Evolutionary conservation across 2,797 vertebrate genomes (phyloP), one percentile per base, ranked within the genome.

Genomic region (Tympanoctomys barrerae): DNA sequence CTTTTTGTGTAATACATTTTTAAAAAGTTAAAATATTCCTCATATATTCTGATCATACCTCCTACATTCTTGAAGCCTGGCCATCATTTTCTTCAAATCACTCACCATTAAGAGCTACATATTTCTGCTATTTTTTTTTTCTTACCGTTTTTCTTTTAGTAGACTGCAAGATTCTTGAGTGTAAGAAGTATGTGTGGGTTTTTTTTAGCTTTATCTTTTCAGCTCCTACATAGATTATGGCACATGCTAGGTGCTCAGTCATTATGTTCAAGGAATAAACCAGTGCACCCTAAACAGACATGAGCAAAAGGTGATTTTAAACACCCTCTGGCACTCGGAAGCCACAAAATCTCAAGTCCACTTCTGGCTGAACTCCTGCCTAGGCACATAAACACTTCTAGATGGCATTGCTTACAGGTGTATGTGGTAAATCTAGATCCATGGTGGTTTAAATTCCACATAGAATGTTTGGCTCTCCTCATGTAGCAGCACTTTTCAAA

Each of bases 401-500:
- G 14, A 62, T 2, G n/a, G 26, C 5, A 4, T 1, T 21, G 1
- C 70, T 86, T 33, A 31, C 28, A 93, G 64, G 52, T 14, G 1
- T 26, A 9, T 42, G n/a, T 52, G 79, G 54, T 49, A 64, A 82
- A 82, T 64, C 33, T 66, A 33, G 31, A 22, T 59, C 33, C 24
- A 7, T 16, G 5, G 16, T 39, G 46, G 31, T 22, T 62, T n/a
- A 33, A 68, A 46, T 75, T 78, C 42, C 42, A 54, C 5, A 28
- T 26, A 22, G 19, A 66, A 13, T 54, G 14, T 62, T 73, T 84
- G 77, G 22, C 52, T 81, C 86, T 93, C 39, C 59, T 70, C 71
- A 28, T 42, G 0, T 22, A 62, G 31, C 39, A 57, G 84, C 80
- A 61, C 12, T 64, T 87, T 96, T 96, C 89, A 77, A 39, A 92